phyloP scores from a whole-genome alignment of 2,113 vertebrate genomes.

The Ia io region DNA sequence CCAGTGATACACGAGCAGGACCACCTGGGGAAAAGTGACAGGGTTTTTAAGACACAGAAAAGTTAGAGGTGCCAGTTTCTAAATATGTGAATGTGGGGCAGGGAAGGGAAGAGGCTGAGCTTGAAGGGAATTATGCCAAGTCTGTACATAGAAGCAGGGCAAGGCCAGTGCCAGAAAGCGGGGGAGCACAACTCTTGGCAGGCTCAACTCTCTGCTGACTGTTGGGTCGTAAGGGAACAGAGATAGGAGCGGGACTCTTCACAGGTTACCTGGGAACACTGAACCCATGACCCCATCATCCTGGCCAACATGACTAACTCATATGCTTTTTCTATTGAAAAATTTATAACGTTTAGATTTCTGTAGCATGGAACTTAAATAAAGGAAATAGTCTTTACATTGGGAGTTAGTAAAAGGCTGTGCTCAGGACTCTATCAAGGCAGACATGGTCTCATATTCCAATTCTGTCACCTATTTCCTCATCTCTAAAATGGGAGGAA shows the following conservation, averaged over 20 bases:
- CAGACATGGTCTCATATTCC: neutral
- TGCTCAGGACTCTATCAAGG: neutral
- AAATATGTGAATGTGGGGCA: neutral
- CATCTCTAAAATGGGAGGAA: neutral
- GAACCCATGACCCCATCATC: neutral
- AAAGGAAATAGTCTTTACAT: neutral
- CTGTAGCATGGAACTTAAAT: neutral
- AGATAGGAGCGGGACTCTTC: neutral
- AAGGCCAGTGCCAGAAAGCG: neutral
- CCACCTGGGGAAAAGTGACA: constrained; percentile 81
- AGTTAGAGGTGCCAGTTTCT: neutral
- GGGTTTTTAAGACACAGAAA: neutral
- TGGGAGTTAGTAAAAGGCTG: neutral
- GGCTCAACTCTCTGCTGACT: neutral
- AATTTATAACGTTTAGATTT: neutral
- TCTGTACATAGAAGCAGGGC: accelerated
- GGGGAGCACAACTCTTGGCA: accelerated
- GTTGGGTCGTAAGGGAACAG: accelerated
- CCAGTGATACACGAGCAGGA: constrained; percentile 94
- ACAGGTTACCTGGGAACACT: neutral
- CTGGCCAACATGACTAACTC: neutral
- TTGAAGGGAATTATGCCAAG: neutral
- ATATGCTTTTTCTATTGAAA: neutral
- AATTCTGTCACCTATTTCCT: neutral
- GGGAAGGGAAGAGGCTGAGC: neutral